These are phyloP conservation scores for Megatriorchis doriae DNA, from an alignment of 2,113 vertebrate genomes.

Conservation along the genomic window DNA sequence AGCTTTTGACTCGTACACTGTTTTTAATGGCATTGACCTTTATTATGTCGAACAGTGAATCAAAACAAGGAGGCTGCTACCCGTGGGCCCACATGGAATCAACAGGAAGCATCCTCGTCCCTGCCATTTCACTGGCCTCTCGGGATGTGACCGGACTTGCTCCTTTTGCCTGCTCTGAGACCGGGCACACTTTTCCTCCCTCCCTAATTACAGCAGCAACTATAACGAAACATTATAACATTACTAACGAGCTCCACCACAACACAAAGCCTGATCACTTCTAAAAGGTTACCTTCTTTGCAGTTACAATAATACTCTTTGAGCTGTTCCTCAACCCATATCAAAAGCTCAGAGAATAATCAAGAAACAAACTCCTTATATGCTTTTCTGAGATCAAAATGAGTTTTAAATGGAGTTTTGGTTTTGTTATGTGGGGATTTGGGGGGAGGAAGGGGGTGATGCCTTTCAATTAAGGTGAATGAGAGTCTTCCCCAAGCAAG, in stretches of 20 bases:
- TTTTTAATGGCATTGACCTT: not conserved
- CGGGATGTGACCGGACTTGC: accelerated
- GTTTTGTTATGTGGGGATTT: not conserved
- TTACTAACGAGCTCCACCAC: not conserved
- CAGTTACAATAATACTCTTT: not conserved
- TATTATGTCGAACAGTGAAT: not conserved
- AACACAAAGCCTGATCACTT: not conserved
- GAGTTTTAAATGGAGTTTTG: not conserved
- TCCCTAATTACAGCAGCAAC: not conserved
- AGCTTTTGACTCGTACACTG: not conserved
- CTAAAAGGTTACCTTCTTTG: not conserved
- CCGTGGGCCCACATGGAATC: not conserved
- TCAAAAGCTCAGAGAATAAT: not conserved
- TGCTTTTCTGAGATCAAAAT: not conserved
- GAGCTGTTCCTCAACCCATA: not conserved
- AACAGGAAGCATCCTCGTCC: not conserved
- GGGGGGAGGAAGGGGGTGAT: not conserved
- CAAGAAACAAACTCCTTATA: not conserved
- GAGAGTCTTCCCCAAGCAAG: not conserved
- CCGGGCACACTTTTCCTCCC: not conserved
- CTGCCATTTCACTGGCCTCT: not conserved
- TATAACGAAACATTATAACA: not conserved
- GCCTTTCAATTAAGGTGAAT: not conserved
- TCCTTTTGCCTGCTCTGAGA: not conserved
- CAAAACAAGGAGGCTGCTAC: not conserved